A percentile compares a stretch with the other conserved stretches of the same genome.
These are phyloP conservation scores for Sinosuthora webbiana DNA, from an alignment of 2,113 vertebrate genomes.

Conservation along the genomic window DNA sequence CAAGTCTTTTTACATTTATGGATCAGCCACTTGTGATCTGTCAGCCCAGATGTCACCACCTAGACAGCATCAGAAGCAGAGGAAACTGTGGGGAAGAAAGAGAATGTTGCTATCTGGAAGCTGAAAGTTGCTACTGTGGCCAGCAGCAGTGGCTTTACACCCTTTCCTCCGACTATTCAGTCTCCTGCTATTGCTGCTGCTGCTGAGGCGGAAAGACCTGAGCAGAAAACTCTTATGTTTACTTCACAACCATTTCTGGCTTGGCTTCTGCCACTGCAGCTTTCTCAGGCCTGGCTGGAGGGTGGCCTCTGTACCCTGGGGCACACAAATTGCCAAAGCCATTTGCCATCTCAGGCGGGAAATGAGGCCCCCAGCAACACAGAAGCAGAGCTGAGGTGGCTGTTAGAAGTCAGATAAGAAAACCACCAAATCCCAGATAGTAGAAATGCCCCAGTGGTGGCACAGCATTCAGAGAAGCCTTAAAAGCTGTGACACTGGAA, in stretches of 20 bases:
- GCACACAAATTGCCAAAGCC: not conserved
- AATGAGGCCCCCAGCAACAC: not conserved
- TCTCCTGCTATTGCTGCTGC: not conserved
- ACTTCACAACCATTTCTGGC: not conserved
- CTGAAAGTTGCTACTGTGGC: not conserved
- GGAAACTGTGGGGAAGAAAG: not conserved
- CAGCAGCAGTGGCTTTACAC: not conserved
- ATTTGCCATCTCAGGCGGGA: not conserved
- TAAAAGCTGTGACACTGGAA: not conserved
- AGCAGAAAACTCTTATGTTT: not conserved
- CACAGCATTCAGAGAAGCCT: not conserved
- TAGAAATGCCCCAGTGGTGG: not conserved
- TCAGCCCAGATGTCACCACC: not conserved
- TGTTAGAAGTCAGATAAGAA: not conserved
- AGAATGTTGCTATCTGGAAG: not conserved
- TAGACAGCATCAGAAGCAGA: not conserved
- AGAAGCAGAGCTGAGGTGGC: not conserved
- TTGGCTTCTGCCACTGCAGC: not conserved
- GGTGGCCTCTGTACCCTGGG: not conserved
- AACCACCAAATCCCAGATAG: not conserved
- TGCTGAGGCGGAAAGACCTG: not conserved
- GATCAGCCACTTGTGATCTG: not conserved
- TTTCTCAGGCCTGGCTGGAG: not conserved
- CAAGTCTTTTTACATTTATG: not conserved
- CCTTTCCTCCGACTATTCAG: accelerated